Base-by-base conservation (phyloP, 2,888 invertebrate genomes). In the Girardia tigrina region DNA sequence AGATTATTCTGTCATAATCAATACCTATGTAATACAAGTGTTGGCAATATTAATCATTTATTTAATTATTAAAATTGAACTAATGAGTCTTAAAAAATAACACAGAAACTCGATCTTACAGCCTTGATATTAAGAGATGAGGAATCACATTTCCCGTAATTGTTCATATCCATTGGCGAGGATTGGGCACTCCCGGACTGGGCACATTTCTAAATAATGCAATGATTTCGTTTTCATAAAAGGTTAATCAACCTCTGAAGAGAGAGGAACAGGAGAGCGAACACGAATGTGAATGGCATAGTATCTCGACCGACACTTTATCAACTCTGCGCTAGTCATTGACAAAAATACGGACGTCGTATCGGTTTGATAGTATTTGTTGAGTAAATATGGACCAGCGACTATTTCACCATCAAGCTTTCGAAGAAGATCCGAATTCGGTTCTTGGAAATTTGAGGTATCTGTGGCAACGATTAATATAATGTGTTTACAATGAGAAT, bases 351-450 rank as follows among this genome's bases (percentile, higher is more conserved):
- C 88, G 1, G 93, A 94, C 16, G 90, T 88, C 81, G 90, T 90
- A 80, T 90, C 91, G 0, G 91, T 90, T 83, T 94, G 93, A 78
- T 93, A 86, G 78, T 90, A 90, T 0, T 90, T 88, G 1, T 90
- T 88, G 23, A 94, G 85, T 81, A 90, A 88, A 71, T 93, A 87
- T 0, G 94, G 94, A 0, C 94, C 94, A 16, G 92, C 92, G 70
- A 94, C 85, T 77, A 94, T 90, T 82, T 93, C 92, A 0, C 92
- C 91, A 82, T 92, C 91, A 81, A 92, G 91, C 4, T 90, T 89
- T 79, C 90, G 88, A 72, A 91, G 86, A n/a, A 72, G 28, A 27
- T 56, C 42, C 20, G 27, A 42, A 72, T 8, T 29, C n/a, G 56
- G 56, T 56, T 56, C 56, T n/a, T 56, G 56, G n/a, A 23, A 56